phyloP scores from a whole-genome alignment of 2,113 vertebrate species.

The Numenius arquata region DNA sequence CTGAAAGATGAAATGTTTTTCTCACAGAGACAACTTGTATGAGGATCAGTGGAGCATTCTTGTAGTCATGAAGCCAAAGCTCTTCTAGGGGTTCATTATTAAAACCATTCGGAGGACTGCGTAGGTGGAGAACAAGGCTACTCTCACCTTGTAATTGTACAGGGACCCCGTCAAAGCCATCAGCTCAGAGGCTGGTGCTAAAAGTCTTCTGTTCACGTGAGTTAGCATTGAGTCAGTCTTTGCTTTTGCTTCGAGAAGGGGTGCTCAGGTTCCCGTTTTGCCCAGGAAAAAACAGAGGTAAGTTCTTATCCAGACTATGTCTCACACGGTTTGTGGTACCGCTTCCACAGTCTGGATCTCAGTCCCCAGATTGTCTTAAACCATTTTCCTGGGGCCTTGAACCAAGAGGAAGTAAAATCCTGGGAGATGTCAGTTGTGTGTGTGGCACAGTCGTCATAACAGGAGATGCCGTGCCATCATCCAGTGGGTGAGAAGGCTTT shows the following conservation, averaged over 20 bases:
- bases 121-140: background rate
- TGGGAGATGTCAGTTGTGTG: background rate
- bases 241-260: background rate
- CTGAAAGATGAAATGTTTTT: background rate
- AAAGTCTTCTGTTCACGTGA: background rate
- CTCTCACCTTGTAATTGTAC: accelerated
- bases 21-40: background rate
- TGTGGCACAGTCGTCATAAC: background rate
- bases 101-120: background rate
- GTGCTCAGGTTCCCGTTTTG: background rate
- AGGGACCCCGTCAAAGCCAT: background rate
- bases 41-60: background rate
- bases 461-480: background rate
- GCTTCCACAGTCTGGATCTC: background rate
- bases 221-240: background rate
- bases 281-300: background rate
- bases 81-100: background rate
- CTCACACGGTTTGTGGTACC: background rate
- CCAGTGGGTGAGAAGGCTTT: background rate
- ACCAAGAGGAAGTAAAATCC: background rate
- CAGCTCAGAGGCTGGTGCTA: background rate
- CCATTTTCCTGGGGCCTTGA: background rate
- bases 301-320: background rate
- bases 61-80: background rate
- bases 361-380: too few relatives aligned